phyloP scores from a whole-genome alignment of 1,140 invertebrate genomes.

The Drosophila pachea region DNA sequence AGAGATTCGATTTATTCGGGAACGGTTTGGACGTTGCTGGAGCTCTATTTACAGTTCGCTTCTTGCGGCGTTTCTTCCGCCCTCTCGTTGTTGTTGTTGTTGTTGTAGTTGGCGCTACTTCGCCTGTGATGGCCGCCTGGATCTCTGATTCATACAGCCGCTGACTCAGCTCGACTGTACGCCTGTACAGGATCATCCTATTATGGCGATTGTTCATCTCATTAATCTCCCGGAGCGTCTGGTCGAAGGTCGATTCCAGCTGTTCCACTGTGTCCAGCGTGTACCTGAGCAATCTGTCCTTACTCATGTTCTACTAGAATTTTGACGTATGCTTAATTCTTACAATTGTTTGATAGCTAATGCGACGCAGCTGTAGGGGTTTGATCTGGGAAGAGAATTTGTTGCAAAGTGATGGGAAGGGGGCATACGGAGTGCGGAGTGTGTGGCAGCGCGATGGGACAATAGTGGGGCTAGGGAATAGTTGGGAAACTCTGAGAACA shows the following conservation, averaged over 20 bases:
- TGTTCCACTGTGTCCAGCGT: constrained; percentile 45
- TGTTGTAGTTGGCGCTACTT: not conserved
- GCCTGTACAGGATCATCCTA: constrained; percentile 22
- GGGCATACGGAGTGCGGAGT: no score
- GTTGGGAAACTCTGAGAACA: no score
- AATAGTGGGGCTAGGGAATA: no score
- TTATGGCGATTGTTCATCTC: constrained; percentile 44
- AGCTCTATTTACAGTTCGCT: not conserved
- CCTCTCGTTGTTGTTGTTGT: no score
- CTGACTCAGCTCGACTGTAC: not conserved
- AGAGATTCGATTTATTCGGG: not conserved
- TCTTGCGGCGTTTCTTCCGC: constrained; percentile 9
- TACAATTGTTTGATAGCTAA: constrained; percentile 14
- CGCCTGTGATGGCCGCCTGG: constrained; percentile 43
- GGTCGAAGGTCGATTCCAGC: constrained; percentile 38
- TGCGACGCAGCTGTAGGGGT: not conserved
- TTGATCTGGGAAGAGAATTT: no score
- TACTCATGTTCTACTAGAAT: constrained; percentile 42
- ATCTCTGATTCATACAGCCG: constrained; percentile 46
- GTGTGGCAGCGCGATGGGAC: no score
- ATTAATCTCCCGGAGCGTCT: constrained; percentile 33
- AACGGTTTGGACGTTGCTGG: not conserved
- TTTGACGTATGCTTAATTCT: constrained; percentile 27
- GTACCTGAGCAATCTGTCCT: constrained; percentile 26
- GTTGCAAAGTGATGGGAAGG: no score